A percentile compares a stretch with the other conserved stretches of the same genome.
These are phyloP conservation scores for Pogonomyrmex californicus DNA, from an alignment of 1,140 invertebrate genomes.

Conservation along the genomic window DNA sequence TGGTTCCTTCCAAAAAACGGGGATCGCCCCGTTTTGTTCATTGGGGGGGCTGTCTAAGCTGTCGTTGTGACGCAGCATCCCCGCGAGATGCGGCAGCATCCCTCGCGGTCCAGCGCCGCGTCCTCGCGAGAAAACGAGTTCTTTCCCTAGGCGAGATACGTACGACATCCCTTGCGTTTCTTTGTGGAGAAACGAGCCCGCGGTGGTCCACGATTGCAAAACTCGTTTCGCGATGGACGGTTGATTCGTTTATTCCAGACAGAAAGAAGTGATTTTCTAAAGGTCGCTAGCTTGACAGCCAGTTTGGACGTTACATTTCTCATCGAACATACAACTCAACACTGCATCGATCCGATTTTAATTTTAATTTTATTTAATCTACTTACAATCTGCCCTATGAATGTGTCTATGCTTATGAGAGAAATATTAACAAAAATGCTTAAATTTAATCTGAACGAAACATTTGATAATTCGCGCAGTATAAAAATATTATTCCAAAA, in stretches of 20 bases:
- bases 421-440: not conserved
- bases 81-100: conserved; percentile 56
- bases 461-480: not conserved
- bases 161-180: conserved; percentile 23
- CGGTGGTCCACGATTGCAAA: conserved; percentile 73
- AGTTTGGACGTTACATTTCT: not conserved
- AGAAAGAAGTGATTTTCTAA: not conserved
- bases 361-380: not conserved
- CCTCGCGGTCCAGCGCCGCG: conserved; percentile 66
- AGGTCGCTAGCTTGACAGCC: not conserved
- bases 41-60: conserved; percentile 36
- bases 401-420: not conserved
- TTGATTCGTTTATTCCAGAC: conserved; percentile 3
- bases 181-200: conserved; percentile 55
- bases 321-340: not conserved
- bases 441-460: not conserved
- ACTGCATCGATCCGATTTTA: not conserved
- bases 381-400: not conserved
- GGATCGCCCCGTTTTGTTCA: conserved; percentile 65
- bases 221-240: conserved; percentile 62
- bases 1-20: conserved; percentile 78
- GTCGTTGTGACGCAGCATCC: conserved; percentile 8
- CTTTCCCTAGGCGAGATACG: conserved; percentile 31
- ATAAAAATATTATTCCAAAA: not conserved
- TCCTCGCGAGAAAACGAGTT: conserved; percentile 66